Base-by-base conservation (phyloP, 1,140 invertebrate species). In the Oncopeltus fasciatus region DNA sequence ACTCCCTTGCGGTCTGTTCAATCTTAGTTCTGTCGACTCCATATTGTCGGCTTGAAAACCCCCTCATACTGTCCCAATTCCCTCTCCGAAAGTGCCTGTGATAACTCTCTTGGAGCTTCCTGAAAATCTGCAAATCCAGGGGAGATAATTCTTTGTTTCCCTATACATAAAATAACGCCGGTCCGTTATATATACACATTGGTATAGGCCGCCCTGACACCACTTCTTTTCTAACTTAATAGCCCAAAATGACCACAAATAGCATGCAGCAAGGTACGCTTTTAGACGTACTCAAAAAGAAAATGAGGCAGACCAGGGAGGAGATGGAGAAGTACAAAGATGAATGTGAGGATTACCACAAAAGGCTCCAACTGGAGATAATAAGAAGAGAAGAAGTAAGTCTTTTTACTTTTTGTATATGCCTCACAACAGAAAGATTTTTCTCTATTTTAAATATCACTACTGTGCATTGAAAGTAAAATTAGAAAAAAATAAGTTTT, bases 281-380 rank as follows among this genome's bases (percentile, higher is more conserved):
- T 67, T 80, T 95, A 71, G 92, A 95, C 79, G 90, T 95, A 69
- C 82, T 98, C 67, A 98, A 98, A 83, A 95, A 96, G 83, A 99
- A 98, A 84, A 98, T 98, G 95, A 83, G 90, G 69, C 90, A 93
- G 74, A 91, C 95, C 65, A 95, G 95, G 79, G 92, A 96, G 74
- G 95, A 98, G 80, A 89, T 93, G 84, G 94, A 97, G 75, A 87
- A 90, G 75, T 92, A 91, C 78, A 95, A 93, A 80, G 95, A 98
- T 75, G 90, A 94, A 74, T 89, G 87, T 73, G 90, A 95, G 75
- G 90, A 94, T 73, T 87, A 85, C 74, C 86, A 91, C 75, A 90
- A 90, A 81, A 83, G 86, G 74, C 80, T 92, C 70, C 89, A 93
- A 79, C 79, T 87, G 70, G 91, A 95, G 82, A 81, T 90, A 73